Evolutionary conservation across 2,797 vertebrate species (phyloP).

Genomic region (Poecilia picta): DNA sequence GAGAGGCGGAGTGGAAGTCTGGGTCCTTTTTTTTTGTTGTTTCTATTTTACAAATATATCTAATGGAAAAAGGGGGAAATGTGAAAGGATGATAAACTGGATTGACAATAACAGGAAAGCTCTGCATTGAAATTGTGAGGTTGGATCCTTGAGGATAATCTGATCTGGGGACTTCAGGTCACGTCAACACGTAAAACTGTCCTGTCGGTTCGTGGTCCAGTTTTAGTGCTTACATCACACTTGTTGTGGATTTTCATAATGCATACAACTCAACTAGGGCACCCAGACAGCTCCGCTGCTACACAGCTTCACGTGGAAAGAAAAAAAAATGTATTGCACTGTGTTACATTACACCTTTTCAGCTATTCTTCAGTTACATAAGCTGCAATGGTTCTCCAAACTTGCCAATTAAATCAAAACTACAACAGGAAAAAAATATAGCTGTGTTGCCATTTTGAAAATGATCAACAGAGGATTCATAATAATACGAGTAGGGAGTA

Average conservation of each 20-base stretch:
- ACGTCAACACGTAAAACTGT: not conserved
- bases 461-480: not conserved
- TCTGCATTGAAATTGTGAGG: not conserved
- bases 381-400: not conserved
- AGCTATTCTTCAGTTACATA: not conserved
- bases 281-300: not conserved
- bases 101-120: not conserved
- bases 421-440: not conserved
- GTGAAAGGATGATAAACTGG: not conserved
- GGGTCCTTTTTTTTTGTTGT: not conserved
- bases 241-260: not conserved
- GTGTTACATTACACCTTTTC: not conserved
- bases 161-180: not conserved
- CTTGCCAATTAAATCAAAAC: not conserved
- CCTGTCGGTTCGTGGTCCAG: not conserved
- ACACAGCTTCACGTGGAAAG: not conserved
- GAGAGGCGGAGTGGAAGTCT: not conserved
- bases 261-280: not conserved
- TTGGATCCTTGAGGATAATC: not conserved
- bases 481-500: not conserved
- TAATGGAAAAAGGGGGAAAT: not conserved
- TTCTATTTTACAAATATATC: not conserved
- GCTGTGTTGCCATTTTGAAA: not conserved
- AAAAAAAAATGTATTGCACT: not conserved
- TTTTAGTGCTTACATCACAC: not conserved